Conservation (phyloP, 2,113 vertebrate species). For the Oxyura jamaicensis region DNA sequence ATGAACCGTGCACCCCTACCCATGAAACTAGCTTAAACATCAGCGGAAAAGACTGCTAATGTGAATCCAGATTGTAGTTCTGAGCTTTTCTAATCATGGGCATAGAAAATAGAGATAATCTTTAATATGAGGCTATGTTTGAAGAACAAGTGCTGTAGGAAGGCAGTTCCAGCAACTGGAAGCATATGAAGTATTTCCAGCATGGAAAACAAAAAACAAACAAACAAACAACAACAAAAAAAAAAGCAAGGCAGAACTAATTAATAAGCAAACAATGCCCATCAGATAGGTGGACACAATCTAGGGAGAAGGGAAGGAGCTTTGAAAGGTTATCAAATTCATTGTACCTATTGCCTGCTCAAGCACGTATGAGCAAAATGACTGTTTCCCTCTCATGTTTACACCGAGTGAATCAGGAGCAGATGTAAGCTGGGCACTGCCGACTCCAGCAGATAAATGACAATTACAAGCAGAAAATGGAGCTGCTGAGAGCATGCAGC, state of each 20-base stretch:
- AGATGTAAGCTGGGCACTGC: constrained; percentile 46
- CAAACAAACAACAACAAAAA: background rate
- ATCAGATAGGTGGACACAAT: background rate
- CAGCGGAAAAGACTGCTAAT: background rate
- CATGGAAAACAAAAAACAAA: too few species aligned
- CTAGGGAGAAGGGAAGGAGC: background rate
- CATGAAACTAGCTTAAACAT: background rate
- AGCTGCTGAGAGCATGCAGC: constrained; percentile 10
- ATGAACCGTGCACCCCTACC: background rate
- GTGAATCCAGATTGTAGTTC: background rate
- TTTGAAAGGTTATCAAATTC: background rate
- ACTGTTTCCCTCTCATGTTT: background rate
- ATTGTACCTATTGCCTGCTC: background rate
- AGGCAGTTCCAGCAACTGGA: background rate
- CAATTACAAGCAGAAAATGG: constrained; percentile 32
- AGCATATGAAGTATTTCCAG: background rate
- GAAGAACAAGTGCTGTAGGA: background rate
- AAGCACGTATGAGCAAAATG: background rate
- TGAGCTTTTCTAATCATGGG: background rate
- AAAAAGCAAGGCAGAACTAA: background rate
- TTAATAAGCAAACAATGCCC: background rate
- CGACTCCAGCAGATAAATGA: constrained; percentile 40
- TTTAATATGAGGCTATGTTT: background rate
- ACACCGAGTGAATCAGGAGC: background rate
- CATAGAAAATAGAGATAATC: background rate